Base-by-base conservation (phyloP, 2,888 invertebrate genomes). In the Timema cristinae region DNA sequence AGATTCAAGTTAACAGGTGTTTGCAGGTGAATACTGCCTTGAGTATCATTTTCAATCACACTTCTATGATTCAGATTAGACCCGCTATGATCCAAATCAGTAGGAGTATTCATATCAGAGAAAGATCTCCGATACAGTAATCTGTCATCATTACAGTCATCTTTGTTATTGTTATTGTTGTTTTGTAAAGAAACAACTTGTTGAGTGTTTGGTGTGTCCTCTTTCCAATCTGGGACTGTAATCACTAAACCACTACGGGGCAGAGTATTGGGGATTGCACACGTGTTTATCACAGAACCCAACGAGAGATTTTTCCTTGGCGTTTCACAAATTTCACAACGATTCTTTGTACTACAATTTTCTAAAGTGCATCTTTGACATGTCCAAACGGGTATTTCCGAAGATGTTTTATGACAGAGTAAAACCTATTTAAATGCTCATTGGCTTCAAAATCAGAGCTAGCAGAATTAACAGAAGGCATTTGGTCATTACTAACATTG, bases 301-400 rank as follows among this genome's bases (percentile, higher is more conserved):
- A 73, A 69, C 15, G 77, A 74, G 61, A 75, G 75, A 72, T 76
- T 77, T 75, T 78, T 84, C 76, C 88, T 83, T 0, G 92, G 92
- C 0, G 91, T 87, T 77, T 91, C 86, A 78, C 93, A 93, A 0
- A 91, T 90, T 77, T 90, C 90, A 81, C 93, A 93, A 73, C 89
- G 86, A 7, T 87, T 86, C 74, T 87, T 84, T 50, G 87, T 86
- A 0, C 86, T 86, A 69, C 88, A 85, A 82, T 93, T 93, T 76
- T 91, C 87, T 52, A 93, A 82, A 0, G 93, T 93, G 80, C 93
- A 93, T 78, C 90, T 87, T 77, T 86, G 86, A 79, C 91, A 91
- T 13, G 89, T 87, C 91, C 91, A 91, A 63, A 32, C 63, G 9
- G 11, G 9, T 13, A 16, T 32, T 13, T 63, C 63, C 13, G 9